Evolutionary conservation across 2,113 vertebrate species (phyloP).

Genomic region (Lanius ludovicianus): DNA sequence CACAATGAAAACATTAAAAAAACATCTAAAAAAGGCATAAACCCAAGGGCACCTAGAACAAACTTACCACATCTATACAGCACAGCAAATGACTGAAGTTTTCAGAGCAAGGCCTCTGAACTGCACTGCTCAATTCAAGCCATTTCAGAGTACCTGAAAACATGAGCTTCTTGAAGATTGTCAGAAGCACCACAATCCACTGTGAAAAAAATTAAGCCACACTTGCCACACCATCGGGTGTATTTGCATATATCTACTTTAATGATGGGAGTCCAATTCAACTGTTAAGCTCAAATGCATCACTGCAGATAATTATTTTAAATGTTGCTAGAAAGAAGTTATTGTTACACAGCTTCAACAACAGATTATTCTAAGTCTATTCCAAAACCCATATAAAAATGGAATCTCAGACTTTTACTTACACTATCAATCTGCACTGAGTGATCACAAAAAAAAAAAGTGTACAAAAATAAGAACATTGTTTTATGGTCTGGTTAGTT

Average conservation of each 20-base stretch:
- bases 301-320: not conserved
- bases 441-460: not conserved
- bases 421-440: not conserved
- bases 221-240: not conserved
- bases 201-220: not conserved
- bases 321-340: not conserved
- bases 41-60: not conserved
- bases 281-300: not conserved
- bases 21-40: not conserved
- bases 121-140: not conserved
- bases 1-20: not conserved
- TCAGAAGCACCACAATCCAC: not conserved
- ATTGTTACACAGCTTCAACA: not conserved
- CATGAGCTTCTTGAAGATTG: not conserved
- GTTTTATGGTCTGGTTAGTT: not conserved
- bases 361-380: not conserved
- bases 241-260: not conserved
- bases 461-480: not conserved
- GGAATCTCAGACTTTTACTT: not conserved
- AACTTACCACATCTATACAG: not conserved
- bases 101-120: not conserved
- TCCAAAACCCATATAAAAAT: not conserved
- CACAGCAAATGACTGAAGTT: not conserved
- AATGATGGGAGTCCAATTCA: not conserved
- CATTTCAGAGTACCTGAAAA: not conserved